These are phyloP conservation scores for Tonatia bakeri DNA, from an alignment of 2,113 vertebrate genomes.

Conservation along the genomic window DNA sequence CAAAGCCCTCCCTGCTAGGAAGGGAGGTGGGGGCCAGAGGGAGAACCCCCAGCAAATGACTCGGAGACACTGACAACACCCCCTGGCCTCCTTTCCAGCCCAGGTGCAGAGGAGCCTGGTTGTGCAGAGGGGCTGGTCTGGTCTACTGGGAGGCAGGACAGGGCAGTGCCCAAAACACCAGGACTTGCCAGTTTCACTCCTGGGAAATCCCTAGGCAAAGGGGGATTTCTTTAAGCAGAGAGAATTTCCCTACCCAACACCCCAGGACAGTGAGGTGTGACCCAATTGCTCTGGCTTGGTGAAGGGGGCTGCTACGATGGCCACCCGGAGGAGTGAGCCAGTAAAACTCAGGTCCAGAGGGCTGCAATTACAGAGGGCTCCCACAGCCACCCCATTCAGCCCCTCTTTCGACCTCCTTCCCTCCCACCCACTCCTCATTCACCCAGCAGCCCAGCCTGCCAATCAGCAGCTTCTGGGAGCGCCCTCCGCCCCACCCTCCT, in stretches of 20 bases:
- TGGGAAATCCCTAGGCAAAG: background rate
- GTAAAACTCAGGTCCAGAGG: background rate
- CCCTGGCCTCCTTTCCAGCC: slow-evolving; percentile 28
- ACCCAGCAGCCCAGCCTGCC: background rate
- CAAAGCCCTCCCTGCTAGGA: background rate
- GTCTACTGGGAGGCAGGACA: background rate
- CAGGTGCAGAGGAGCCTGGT: background rate
- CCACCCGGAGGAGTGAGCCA: background rate
- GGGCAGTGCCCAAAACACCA: background rate
- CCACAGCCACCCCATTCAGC: background rate
- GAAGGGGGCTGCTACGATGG: background rate
- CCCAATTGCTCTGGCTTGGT: background rate
- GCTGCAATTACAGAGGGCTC: background rate
- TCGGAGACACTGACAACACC: background rate
- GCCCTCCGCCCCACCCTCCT: no score
- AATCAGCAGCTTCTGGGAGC: background rate
- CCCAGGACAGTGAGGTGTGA: background rate
- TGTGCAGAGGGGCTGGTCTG: background rate
- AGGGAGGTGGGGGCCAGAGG: background rate
- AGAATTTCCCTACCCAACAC: background rate
- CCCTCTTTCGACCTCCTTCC: background rate
- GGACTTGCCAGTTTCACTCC: background rate
- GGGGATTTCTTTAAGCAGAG: background rate
- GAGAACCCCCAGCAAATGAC: background rate
- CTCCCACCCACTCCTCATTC: background rate